A percentile compares a stretch with the other conserved stretches of the same genome.
Conservation (phyloP, 2,797 vertebrate species). For the Petrocephalus schoutedeni region DNA sequence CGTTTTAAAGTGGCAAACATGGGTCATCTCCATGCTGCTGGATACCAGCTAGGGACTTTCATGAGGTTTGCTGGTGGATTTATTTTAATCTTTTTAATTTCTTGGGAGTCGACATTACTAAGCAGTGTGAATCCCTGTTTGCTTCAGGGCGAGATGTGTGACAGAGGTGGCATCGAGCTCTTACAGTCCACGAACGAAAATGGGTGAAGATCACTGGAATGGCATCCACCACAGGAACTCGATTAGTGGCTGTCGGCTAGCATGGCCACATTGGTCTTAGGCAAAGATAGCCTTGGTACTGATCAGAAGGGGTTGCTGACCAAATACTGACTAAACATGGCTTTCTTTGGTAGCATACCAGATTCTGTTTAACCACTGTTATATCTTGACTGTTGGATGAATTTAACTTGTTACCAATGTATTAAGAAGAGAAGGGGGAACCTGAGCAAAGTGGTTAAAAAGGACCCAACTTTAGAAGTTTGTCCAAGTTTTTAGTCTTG, state of each 20-base stretch:
- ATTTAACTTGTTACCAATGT: constrained; percentile 42
- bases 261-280: constrained; percentile 80
- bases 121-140: constrained; percentile 98
- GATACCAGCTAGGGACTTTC: constrained; percentile 72
- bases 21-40: constrained; percentile 76
- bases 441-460: constrained; percentile 72
- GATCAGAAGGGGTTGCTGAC: constrained; percentile 67
- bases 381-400: constrained; percentile 36
- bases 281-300: constrained; percentile 82
- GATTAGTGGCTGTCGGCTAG: constrained; percentile 81
- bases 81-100: constrained; percentile 55
- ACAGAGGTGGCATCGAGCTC: constrained; percentile 93
- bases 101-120: constrained; percentile 87
- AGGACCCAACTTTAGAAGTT: constrained; percentile 61
- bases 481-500: constrained; percentile 40
- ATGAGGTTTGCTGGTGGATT: constrained; percentile 76
- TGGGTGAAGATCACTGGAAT: constrained; percentile 89
- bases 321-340: constrained; percentile 49
- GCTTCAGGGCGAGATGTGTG: constrained; percentile 97
- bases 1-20: constrained; percentile 51
- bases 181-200: constrained; percentile 84
- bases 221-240: constrained; percentile 85
- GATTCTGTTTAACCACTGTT: constrained; percentile 36
- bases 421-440: constrained; percentile 53
- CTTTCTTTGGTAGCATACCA: constrained; percentile 28